Percentiles rank a stretch among this genome's conserved stretches.
phyloP scores from a whole-genome alignment of 2,888 invertebrate genomes.

The Metopia argyrocephala region DNA sequence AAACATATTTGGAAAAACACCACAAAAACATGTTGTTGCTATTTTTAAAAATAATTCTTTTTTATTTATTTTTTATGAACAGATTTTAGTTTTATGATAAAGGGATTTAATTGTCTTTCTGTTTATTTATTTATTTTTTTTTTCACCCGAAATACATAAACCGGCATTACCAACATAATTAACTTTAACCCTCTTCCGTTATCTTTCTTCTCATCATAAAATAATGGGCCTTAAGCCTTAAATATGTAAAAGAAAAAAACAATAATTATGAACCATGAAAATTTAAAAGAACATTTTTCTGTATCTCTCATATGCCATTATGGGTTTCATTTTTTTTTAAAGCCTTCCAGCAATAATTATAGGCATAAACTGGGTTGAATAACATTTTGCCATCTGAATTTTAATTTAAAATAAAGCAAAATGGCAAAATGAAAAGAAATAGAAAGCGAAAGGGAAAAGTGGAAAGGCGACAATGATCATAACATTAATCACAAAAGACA shows the following conservation, averaged over 20 bases:
- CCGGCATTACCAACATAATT: constrained; percentile 7
- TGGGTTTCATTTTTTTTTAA: not conserved
- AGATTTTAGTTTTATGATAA: constrained; percentile 22
- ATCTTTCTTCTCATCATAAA: not conserved
- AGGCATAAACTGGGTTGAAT: not conserved
- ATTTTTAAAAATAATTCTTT: not conserved
- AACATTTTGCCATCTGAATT: not conserved
- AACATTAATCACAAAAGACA: not conserved
- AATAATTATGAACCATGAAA: constrained; percentile 15
- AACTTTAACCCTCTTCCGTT: not conserved
- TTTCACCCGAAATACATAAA: not conserved
- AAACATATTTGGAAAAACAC: not conserved
- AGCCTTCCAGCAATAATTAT: not conserved
- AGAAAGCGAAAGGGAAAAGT: not conserved
- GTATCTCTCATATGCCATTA: not conserved
- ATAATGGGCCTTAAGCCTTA: not conserved
- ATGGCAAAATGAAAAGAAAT: not conserved
- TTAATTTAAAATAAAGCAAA: not conserved
- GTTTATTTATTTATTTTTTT: not conserved
- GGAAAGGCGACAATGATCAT: not conserved
- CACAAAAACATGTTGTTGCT: not conserved
- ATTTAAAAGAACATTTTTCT: not conserved
- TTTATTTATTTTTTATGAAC: not conserved
- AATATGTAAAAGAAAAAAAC: not conserved
- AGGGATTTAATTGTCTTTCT: constrained; percentile 40